Evolutionary conservation across 1,140 invertebrate species (phyloP), one percentile per base, ranked within the genome.

Genomic region (Papilio glaucus): DNA sequence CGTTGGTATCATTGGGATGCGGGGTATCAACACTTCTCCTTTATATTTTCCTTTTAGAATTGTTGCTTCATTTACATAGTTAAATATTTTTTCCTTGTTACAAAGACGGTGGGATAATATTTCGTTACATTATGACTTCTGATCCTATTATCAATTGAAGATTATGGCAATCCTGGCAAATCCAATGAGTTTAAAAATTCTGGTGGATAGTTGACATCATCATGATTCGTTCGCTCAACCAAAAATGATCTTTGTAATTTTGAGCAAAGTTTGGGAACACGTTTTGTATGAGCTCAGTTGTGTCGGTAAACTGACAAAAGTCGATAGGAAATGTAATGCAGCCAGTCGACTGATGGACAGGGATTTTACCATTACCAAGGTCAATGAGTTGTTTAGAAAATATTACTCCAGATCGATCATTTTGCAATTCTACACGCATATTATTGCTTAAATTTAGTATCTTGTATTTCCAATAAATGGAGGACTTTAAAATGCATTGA

Each of bases 151-250:
- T 93, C 72, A 93, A 79, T 79, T 76, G 72, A 63, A 90, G 73
- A 82, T 81, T 83, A 71, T 93, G 86, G 88, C 61, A 94, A 77
- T 78, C 87, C 85, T 57, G 90, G 80, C 68, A 86, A 75, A 76
- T 92, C 84, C 33, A 92, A 78, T 15, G 84, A 89, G 71, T 89
- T 90, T 49, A n/a, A 91, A 85, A 93, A 92, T 85, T 93, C 89
- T 29, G 77, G 74, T 77, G 89, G 84, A 88, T 90, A 91, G 71
- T 74, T 80, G 26, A 77, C 73, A 72, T 80, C 73, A 76, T 80
- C 71, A 73, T 77, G 38, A 10, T 80, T 73, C 65, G 72, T 77
- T 80, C 75, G 71, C 75, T 77, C 45, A 74, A 75, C 69, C 72
- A 77, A 71, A 69, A 41, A 75, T 80, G 73, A 67, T 75, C 72